Evolutionary conservation across 2,113 vertebrate species (phyloP).

Genomic region (Calidris pugnax): DNA sequence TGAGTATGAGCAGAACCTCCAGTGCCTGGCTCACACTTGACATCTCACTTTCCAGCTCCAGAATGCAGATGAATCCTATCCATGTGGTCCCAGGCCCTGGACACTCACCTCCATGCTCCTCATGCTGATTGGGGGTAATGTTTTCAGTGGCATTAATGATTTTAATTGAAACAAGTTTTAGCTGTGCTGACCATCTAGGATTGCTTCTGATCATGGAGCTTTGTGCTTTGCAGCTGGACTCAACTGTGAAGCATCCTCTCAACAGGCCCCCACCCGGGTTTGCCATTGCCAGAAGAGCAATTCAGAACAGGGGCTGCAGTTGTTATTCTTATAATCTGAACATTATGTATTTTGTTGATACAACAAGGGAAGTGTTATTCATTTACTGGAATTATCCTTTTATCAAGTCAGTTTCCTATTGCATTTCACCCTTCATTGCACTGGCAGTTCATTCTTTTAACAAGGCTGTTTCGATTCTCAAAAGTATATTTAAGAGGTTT

Average conservation of each 20-base stretch:
- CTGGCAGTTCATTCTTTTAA: slow-evolving; percentile 45
- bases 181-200: background rate
- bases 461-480: slow-evolving; percentile 46
- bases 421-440: slow-evolving; percentile 67
- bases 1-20: background rate
- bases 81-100: accelerated
- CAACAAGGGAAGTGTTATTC: slow-evolving; percentile 57
- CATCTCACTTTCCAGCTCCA: background rate
- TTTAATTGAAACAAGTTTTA: background rate
- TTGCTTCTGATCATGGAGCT: background rate
- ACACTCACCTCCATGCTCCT: background rate
- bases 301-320: background rate
- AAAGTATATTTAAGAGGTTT: slow-evolving; percentile 31
- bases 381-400: slow-evolving; percentile 71
- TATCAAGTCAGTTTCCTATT: slow-evolving; percentile 68
- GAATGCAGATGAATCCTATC: background rate
- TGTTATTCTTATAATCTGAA: background rate
- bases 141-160: background rate
- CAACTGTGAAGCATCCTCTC: background rate
- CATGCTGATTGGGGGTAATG: background rate
- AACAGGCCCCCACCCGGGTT: background rate
- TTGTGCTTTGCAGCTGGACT: background rate
- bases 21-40: background rate
- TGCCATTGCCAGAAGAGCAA: background rate
- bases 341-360: slow-evolving; percentile 29